A percentile compares a stretch with the other conserved stretches of the same genome.
These are phyloP conservation scores for Artibeus lituratus DNA, from an alignment of 2,797 vertebrate species.

Conservation along the genomic window DNA sequence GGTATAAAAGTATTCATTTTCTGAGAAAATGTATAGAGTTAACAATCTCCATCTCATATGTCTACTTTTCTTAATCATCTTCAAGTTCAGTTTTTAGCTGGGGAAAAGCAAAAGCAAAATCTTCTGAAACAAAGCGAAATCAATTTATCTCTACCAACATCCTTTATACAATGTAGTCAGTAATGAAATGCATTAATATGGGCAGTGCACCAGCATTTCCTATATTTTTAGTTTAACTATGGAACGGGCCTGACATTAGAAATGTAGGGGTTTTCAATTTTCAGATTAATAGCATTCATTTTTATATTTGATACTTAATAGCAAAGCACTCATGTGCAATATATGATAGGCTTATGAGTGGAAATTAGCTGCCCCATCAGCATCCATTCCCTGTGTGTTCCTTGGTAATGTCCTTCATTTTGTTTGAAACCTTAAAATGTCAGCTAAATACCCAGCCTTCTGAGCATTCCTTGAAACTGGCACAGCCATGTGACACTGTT, in stretches of 20 bases:
- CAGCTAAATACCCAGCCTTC: neutral
- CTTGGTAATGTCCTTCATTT: neutral
- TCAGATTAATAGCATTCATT: neutral
- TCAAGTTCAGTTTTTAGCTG: neutral
- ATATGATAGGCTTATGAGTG: neutral
- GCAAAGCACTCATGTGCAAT: neutral
- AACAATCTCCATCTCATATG: neutral
- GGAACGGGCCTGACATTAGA: neutral
- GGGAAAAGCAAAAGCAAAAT: neutral
- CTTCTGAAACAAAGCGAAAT: neutral
- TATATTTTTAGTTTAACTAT: neutral
- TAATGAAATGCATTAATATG: neutral
- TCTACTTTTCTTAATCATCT: slow-evolving; percentile 1
- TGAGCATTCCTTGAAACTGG: neutral
- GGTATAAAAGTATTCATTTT: neutral
- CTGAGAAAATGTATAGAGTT: neutral
- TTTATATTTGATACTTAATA: neutral
- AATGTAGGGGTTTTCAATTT: neutral
- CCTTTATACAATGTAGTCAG: neutral
- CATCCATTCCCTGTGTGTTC: neutral
- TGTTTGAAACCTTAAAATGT: neutral
- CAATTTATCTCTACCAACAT: neutral
- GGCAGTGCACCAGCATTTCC: neutral
- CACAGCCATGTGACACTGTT: neutral
- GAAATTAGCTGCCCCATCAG: neutral